These are phyloP conservation scores for Onychomys leucogaster DNA, from an alignment of 2,797 vertebrate genomes.

Conservation along the genomic window DNA sequence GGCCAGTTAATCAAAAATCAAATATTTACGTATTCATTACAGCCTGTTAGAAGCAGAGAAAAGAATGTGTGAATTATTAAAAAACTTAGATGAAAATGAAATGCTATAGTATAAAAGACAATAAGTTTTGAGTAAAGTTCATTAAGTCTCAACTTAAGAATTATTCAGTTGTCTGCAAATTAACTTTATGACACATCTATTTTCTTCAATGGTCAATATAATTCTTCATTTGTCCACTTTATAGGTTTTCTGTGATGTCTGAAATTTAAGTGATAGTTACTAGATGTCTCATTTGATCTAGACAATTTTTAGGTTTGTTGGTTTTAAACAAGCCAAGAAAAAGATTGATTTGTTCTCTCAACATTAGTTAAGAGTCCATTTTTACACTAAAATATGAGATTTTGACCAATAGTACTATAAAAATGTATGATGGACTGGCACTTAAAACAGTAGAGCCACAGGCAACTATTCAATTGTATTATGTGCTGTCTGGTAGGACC, in stretches of 20 bases:
- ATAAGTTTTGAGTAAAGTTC: background rate
- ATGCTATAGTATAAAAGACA: background rate
- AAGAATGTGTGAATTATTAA: background rate
- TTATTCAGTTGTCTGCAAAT: background rate
- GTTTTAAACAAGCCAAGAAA: conserved; percentile 27
- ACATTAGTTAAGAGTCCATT: background rate
- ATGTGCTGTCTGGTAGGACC: background rate
- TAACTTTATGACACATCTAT: background rate
- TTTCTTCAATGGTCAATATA: conserved; percentile 7
- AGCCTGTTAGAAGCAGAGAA: background rate
- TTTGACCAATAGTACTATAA: background rate
- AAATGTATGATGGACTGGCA: background rate
- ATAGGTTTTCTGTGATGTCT: background rate
- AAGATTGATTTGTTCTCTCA: background rate
- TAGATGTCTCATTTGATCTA: background rate
- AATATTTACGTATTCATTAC: background rate
- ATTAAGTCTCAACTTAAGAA: background rate
- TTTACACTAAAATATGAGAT: background rate
- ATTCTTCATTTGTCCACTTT: background rate
- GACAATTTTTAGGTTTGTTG: background rate
- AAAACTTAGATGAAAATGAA: background rate
- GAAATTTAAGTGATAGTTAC: background rate
- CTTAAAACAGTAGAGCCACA: conserved; percentile 31
- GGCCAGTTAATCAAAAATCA: background rate
- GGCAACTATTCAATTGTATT: background rate